Evolutionary conservation across 2,113 vertebrate genomes (phyloP).

Genomic region (Muscicapa adusta): DNA sequence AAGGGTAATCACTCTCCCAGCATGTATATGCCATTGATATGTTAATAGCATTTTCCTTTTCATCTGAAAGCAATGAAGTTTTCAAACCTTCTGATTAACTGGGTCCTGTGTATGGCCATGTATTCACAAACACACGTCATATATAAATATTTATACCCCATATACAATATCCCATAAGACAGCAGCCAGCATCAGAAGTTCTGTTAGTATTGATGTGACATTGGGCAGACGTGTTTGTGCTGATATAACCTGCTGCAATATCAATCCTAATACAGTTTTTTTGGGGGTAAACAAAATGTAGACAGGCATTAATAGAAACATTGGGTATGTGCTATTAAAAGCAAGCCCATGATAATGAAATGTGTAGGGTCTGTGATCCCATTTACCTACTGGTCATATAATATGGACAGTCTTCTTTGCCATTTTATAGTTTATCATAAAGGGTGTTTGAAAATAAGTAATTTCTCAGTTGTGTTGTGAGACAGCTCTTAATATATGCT

Average conservation of each 20-base stretch:
- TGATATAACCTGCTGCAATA: not conserved
- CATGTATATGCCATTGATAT: conserved; percentile 73
- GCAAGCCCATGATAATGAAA: not conserved
- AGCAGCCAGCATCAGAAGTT: conserved; percentile 2
- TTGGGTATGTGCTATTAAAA: not conserved
- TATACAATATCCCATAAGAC: conserved; percentile 37
- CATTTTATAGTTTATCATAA: not conserved
- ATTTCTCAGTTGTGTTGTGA: not conserved
- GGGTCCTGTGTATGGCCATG: not conserved
- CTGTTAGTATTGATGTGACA: conserved; percentile 21
- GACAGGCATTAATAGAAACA: not conserved
- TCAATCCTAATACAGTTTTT: not conserved
- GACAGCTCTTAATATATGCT: not conserved
- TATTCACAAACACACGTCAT: not conserved
- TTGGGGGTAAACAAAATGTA: not conserved
- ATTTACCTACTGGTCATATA: not conserved
- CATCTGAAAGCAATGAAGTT: conserved; percentile 75
- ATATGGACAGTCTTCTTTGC: not conserved
- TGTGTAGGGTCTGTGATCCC: not conserved
- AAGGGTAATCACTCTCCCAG: conserved; percentile 76
- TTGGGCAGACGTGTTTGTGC: not conserved
- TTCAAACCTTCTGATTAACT: conserved; percentile 69
- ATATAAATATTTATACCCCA: conserved; percentile 59
- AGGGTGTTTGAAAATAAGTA: not conserved
- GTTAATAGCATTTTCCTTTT: conserved; percentile 75